phyloP scores from a whole-genome alignment of 2,888 invertebrate genomes.

The Plemyria rubiginata region DNA sequence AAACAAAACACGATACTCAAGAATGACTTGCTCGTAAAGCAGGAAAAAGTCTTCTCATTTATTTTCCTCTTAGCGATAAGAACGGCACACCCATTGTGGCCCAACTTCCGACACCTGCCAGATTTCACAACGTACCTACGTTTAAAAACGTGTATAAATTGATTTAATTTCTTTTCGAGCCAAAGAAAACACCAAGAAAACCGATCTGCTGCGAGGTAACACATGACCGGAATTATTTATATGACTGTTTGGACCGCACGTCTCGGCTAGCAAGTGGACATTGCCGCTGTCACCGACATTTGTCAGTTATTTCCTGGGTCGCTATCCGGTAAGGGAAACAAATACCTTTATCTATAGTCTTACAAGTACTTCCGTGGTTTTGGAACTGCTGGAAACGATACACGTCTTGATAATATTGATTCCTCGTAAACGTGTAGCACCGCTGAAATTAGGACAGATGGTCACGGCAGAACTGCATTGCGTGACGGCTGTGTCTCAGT shows the following conservation, averaged over 20 bases:
- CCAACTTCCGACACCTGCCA: constrained; percentile 70
- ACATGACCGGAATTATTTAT: constrained; percentile 50
- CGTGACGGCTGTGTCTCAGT: constrained; percentile 59
- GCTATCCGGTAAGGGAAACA: constrained; percentile 32
- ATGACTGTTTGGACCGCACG: constrained; percentile 33
- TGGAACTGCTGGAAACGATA: constrained; percentile 27
- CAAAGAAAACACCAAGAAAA: constrained; percentile 41
- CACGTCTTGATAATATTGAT: constrained; percentile 48
- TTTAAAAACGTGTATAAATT: constrained; percentile 55
- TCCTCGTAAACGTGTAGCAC: constrained; percentile 48
- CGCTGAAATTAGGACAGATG: constrained; percentile 66
- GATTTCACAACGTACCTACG: constrained; percentile 60
- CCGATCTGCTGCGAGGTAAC: constrained; percentile 39
- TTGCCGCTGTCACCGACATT: constrained; percentile 37
- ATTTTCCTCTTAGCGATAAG: constrained; percentile 76
- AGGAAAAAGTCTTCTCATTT: constrained; percentile 73
- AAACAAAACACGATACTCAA: constrained; percentile 61
- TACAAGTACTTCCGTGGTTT: constrained; percentile 12
- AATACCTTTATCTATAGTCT: constrained; percentile 36
- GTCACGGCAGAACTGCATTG: constrained; percentile 57
- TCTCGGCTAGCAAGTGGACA: constrained; percentile 28
- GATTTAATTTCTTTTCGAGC: constrained; percentile 55
- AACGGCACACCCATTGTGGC: constrained; percentile 63
- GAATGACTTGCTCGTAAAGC: constrained; percentile 61
- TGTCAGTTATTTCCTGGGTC: constrained; percentile 38